Evolutionary conservation across 2,888 invertebrate species (phyloP).

Genomic region (Ectemnius continuus): DNA sequence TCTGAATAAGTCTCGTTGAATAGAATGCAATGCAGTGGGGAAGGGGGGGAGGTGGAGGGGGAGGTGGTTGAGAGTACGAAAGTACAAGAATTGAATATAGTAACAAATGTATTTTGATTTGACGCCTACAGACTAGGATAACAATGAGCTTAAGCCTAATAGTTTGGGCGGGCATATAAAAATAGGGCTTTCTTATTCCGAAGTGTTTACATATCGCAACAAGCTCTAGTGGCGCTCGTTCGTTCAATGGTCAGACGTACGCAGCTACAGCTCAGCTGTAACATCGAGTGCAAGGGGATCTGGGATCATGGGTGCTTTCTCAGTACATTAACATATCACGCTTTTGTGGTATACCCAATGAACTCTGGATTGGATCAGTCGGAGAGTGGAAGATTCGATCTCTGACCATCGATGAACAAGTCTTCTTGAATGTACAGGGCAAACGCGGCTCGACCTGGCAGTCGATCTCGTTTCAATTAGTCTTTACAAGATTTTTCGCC

Average conservation of each 20-base stretch:
- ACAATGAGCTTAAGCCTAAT: conserved; percentile 17
- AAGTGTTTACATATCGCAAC: background rate
- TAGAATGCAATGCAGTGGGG: too few relatives aligned
- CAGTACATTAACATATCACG: too few relatives aligned
- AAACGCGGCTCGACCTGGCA: background rate
- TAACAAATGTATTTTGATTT: conserved; percentile 36
- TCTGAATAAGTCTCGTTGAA: too few relatives aligned
- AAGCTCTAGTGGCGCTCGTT: conserved; percentile 4
- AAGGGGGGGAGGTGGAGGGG: too few relatives aligned
- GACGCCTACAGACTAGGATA: conserved; percentile 32
- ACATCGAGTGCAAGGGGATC: background rate
- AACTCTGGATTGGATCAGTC: too few relatives aligned
- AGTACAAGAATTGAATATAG: conserved; percentile 8
- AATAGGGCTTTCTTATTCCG: background rate
- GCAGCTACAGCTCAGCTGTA: conserved; percentile 23
- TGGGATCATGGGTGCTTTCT: too few relatives aligned
- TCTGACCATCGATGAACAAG: background rate
- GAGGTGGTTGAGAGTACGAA: too few relatives aligned
- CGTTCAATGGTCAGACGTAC: background rate
- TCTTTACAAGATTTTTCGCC: background rate
- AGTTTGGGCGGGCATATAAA: conserved; percentile 5
- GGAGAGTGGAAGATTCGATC: too few relatives aligned
- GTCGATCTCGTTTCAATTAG: background rate
- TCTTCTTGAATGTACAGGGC: background rate
- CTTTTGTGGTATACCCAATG: too few relatives aligned